Conservation (phyloP, 2,888 invertebrate species). For the Eupithecia exiguata region DNA sequence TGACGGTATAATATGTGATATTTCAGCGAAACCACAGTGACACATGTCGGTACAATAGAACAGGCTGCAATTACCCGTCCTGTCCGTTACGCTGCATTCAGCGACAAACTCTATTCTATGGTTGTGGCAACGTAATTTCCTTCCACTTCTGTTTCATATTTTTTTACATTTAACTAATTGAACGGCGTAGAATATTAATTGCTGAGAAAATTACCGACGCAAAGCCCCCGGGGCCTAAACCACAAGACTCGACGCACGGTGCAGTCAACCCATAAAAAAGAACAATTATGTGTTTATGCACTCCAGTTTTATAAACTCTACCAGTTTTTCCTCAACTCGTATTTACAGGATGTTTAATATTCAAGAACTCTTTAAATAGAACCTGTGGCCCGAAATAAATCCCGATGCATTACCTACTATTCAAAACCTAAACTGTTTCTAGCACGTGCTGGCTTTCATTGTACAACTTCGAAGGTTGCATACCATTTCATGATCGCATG, state of each 20-base stretch:
- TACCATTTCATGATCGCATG: slow-evolving; percentile 40
- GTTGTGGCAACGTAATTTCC: slow-evolving; percentile 65
- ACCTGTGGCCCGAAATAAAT: slow-evolving; percentile 8
- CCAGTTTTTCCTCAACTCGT: slow-evolving; percentile 54
- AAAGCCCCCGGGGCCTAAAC: slow-evolving; percentile 69
- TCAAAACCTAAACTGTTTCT: slow-evolving; percentile 14
- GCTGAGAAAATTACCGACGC: slow-evolving; percentile 76
- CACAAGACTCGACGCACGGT: slow-evolving; percentile 66
- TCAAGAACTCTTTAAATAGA: slow-evolving; percentile 5
- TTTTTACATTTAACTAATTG: slow-evolving; percentile 76
- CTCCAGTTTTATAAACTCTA: slow-evolving; percentile 64
- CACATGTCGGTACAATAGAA: slow-evolving; percentile 65
- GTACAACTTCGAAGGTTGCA: slow-evolving; percentile 35
- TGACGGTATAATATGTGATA: slow-evolving; percentile 34
- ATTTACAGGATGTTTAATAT: slow-evolving; percentile 19
- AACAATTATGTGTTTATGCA: slow-evolving; percentile 65
- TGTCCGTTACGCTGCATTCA: slow-evolving; percentile 52
- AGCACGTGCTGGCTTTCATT: slow-evolving; percentile 37
- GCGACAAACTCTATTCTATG: slow-evolving; percentile 61
- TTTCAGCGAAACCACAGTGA: slow-evolving; percentile 55
- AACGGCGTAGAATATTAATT: slow-evolving; percentile 75
- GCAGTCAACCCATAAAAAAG: slow-evolving; percentile 67
- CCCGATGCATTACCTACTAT: not conserved
- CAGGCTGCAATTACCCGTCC: slow-evolving; percentile 65
- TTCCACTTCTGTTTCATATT: slow-evolving; percentile 70